phyloP scores from a whole-genome alignment of 2,797 vertebrate species.

The Hapalemur alaotrensis region DNA sequence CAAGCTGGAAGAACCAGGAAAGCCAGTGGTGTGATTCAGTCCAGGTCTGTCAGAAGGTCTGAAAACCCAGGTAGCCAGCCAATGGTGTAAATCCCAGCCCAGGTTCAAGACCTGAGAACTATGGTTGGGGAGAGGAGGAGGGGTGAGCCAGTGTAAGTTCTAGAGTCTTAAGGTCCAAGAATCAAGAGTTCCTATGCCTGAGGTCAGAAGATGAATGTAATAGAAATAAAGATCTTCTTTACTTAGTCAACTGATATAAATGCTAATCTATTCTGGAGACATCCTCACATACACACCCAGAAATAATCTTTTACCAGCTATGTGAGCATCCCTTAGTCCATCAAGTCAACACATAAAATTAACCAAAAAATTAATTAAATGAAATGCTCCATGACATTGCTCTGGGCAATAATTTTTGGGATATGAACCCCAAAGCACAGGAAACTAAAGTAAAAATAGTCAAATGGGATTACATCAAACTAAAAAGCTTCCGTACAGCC shows the following conservation, averaged over 20 bases:
- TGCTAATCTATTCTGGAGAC: background rate
- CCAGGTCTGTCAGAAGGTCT: background rate
- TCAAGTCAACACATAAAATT: background rate
- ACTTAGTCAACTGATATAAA: background rate
- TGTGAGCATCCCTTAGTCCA: background rate
- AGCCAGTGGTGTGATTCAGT: background rate
- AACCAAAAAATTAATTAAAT: background rate
- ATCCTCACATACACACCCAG: background rate
- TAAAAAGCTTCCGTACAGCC: background rate
- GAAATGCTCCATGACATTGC: background rate
- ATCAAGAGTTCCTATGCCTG: background rate
- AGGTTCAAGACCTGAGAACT: background rate
- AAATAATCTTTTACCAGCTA: background rate
- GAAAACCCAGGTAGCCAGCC: background rate
- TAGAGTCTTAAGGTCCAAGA: background rate
- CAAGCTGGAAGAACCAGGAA: background rate
- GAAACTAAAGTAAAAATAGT: background rate
- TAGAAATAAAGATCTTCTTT: background rate
- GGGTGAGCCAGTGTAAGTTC: background rate
- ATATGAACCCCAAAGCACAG: background rate
- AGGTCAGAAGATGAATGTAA: background rate
- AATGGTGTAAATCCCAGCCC: background rate
- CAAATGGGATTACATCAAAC: background rate
- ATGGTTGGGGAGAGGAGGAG: background rate
- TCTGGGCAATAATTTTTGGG: background rate